These are phyloP conservation scores for Andrena minutula DNA, from an alignment of 2,888 invertebrate species.

Conservation along the genomic window DNA sequence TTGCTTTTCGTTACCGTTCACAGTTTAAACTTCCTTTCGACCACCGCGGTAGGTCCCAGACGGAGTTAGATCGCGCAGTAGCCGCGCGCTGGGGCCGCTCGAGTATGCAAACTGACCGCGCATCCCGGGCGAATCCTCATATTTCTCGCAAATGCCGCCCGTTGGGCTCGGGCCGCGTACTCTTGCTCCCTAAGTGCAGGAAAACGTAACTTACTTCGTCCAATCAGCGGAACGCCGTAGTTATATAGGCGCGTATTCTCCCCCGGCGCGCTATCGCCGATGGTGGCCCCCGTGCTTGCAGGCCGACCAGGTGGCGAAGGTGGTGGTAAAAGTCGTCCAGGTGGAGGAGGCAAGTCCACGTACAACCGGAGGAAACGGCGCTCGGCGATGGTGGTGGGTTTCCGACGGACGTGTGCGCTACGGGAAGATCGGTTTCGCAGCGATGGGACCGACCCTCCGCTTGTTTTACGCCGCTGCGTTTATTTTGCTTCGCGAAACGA, in stretches of 20 bases:
- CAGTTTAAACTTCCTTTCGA: too few relatives aligned
- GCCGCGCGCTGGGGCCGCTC: background rate
- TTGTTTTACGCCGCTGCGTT: background rate
- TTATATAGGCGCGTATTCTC: slow-evolving; percentile 84
- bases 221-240: slow-evolving; percentile 84
- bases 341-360: slow-evolving; percentile 59
- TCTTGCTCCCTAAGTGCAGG: slow-evolving; percentile 81
- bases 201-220: slow-evolving; percentile 83
- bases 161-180: slow-evolving; percentile 80
- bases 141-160: slow-evolving; percentile 80
- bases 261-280: slow-evolving; percentile 69
- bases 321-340: slow-evolving; percentile 57
- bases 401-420: slow-evolving; percentile 28
- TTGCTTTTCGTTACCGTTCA: too few relatives aligned
- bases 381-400: slow-evolving; percentile 45
- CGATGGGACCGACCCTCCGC: slow-evolving; percentile 42
- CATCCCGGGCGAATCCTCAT: slow-evolving; percentile 84
- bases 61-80: too few relatives aligned
- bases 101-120: slow-evolving; percentile 80
- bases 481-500: too few relatives aligned
- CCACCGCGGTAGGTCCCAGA: too few relatives aligned
- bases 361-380: slow-evolving; percentile 43
- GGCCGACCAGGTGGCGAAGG: slow-evolving; percentile 70
- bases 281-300: slow-evolving; percentile 49
- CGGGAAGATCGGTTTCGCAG: slow-evolving; percentile 47